phyloP scores from a whole-genome alignment of 2,888 invertebrate species.

The Ophion ellenae region DNA sequence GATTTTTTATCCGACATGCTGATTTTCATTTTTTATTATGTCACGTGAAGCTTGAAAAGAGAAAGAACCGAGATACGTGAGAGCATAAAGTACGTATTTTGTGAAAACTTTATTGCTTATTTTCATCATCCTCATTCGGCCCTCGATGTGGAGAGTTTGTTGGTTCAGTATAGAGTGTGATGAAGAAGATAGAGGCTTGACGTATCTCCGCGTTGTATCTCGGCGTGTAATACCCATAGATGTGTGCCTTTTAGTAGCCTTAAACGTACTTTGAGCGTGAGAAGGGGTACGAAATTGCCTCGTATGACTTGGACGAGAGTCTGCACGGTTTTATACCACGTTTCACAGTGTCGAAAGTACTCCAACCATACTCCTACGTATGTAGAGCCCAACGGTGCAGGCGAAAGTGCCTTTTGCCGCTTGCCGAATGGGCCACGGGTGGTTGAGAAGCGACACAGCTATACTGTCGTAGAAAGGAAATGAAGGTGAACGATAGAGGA shows the following conservation, averaged over 20 bases:
- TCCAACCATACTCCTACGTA: constrained; percentile 61
- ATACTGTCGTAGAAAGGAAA: constrained; percentile 49
- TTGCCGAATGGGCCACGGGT: constrained; percentile 66
- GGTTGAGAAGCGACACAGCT: constrained; percentile 34
- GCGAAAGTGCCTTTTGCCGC: constrained; percentile 67
- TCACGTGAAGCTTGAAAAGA: not conserved
- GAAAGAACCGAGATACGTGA: not conserved
- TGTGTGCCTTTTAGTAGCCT: constrained; percentile 44
- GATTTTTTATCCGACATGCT: not conserved
- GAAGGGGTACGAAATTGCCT: constrained; percentile 61
- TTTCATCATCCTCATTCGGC: constrained; percentile 24
- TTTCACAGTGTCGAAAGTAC: constrained; percentile 60
- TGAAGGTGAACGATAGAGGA: constrained; percentile 60
- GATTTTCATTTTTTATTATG: not conserved
- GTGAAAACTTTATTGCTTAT: constrained; percentile 19
- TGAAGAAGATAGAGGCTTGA: not conserved
- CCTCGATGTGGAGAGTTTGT: constrained; percentile 34
- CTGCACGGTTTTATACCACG: constrained; percentile 57
- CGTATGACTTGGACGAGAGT: constrained; percentile 56
- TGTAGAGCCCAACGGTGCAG: constrained; percentile 65
- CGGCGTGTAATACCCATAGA: not conserved
- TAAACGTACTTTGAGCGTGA: constrained; percentile 53
- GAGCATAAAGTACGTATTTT: not conserved
- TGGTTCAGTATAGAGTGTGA: constrained; percentile 13
- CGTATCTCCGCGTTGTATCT: not conserved